These are phyloP conservation scores for Belonocnema kinseyi DNA, from an alignment of 1,140 invertebrate species.

Conservation along the genomic window DNA sequence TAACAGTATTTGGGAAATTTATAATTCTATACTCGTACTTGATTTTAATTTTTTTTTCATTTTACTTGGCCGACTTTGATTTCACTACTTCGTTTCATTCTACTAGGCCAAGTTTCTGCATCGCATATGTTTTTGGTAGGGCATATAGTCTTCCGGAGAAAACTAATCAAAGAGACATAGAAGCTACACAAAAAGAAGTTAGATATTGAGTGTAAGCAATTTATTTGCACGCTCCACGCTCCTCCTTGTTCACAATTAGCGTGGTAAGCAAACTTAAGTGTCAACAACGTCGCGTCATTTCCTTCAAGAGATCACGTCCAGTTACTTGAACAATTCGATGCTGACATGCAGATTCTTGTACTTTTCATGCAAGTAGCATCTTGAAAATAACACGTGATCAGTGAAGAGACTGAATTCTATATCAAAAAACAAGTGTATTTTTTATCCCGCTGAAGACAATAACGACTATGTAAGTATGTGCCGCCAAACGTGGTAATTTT, in stretches of 20 bases:
- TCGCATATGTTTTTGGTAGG: too few relatives aligned
- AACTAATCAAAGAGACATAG: not conserved
- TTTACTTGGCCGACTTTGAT: too few relatives aligned
- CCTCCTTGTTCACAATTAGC: conserved; percentile 18
- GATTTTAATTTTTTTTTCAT: too few relatives aligned
- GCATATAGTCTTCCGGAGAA: not conserved
- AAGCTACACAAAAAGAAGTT: not conserved
- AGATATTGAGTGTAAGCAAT: not conserved
- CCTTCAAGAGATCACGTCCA: conserved; percentile 20
- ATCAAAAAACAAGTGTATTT: not conserved
- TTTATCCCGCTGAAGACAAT: not conserved
- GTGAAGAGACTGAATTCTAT: not conserved
- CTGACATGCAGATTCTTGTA: conserved; percentile 36
- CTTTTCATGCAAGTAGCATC: conserved; percentile 13
- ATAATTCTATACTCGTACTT: too few relatives aligned
- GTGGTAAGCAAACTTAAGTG: conserved; percentile 35
- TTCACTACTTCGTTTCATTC: too few relatives aligned
- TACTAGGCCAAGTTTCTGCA: too few relatives aligned
- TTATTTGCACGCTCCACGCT: not conserved
- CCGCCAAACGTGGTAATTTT: too few relatives aligned
- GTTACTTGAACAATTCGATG: conserved; percentile 22
- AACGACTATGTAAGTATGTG: too few relatives aligned
- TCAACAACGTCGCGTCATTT: conserved; percentile 39
- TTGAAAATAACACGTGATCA: not conserved
- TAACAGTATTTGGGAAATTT: too few relatives aligned